Evolutionary conservation across 2,888 invertebrate genomes (phyloP).

Genomic region (Siphonodentalium dalli): DNA sequence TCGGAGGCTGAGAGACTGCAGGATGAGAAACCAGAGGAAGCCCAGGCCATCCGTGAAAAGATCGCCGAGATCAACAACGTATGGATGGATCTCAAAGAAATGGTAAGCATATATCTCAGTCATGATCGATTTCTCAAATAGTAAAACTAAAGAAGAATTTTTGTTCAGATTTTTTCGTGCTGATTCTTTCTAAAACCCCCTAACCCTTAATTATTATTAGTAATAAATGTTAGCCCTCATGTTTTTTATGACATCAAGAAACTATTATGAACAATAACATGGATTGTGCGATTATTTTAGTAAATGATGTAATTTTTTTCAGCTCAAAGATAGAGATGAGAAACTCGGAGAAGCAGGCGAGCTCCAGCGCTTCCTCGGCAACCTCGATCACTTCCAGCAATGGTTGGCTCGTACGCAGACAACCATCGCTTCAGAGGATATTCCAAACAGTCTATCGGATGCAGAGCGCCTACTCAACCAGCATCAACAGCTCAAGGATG

Average conservation of each 20-base stretch:
- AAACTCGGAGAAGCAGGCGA: conserved; percentile 99
- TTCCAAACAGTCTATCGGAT: conserved; percentile 71
- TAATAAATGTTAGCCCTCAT: too few species aligned
- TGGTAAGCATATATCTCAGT: conserved; percentile 71
- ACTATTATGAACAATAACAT: too few species aligned
- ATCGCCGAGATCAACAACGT: conserved; percentile 88
- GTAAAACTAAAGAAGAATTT: too few species aligned
- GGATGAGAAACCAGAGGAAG: conserved; percentile 85
- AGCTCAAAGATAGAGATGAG: conserved; percentile 96
- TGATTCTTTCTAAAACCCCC: too few species aligned
- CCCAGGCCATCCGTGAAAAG: conserved; percentile 70
- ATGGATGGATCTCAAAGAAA: conserved; percentile 96
- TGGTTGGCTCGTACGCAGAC: conserved; percentile 99
- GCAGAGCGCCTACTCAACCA: conserved; percentile 96
- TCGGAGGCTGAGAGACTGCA: conserved; percentile 92
- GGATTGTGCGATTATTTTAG: neutral
- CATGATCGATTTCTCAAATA: too few species aligned
- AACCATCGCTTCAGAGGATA: conserved; percentile 70
- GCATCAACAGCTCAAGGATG: conserved; percentile 97
- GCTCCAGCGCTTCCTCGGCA: conserved; percentile 83
- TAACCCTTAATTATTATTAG: too few species aligned
- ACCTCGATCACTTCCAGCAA: conserved; percentile 99
- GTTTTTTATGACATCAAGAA: too few species aligned
- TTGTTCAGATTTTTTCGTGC: too few species aligned
- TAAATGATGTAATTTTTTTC: conserved; percentile 29